Evolutionary conservation across 1,140 invertebrate genomes (phyloP), one percentile per base, ranked within the genome.

Genomic region (Adelges cooleyi): DNA sequence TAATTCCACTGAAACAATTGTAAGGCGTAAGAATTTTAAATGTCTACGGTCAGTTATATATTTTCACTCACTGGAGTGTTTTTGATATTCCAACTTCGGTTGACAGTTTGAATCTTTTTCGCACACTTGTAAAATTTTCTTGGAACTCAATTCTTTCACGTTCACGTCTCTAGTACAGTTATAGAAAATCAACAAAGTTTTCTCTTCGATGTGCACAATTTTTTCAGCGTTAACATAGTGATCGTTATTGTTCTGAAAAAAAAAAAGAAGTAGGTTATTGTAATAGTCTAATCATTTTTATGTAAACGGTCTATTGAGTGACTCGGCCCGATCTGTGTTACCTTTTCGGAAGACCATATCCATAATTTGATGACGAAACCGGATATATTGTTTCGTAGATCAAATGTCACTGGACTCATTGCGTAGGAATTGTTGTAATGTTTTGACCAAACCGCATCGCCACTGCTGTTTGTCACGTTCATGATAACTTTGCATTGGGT

Each of bases 401-500:
- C 56, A 29, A 62, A 62, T 8, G 42, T 46, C 0, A 62, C 56
- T 13, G 56, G 56, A 6, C 46, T 62, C 56, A 62, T 62, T 15
- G 44, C 27, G 29, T 62, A 62, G 9, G 56, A 29, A 3, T 13
- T 23, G 22, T 62, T 22, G 13, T 46, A 15, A 15, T 62, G 18
- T 20, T 20, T 48, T 1, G 42, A 62, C 56, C 56, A 62, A 15
- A 62, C 25, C 9, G 10, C 33, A 46, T 48, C 42, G 2, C 44
- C 44, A 48, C 6, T 20, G 33, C 18, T 62, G 20, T 62, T 62
- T 18, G 17, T 62, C 1, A 62, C 40, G 15, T 13, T 22, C 18
- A 48, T 13, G 46, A 62, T 1, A 11, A 46, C 27, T 18, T 22
- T 48, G 17, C 56, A 62, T n/a, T 62, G n/a, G 2, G 42, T 20